Evolutionary conservation across 2,888 invertebrate genomes (phyloP).

Genomic region (Thyatira batis): DNA sequence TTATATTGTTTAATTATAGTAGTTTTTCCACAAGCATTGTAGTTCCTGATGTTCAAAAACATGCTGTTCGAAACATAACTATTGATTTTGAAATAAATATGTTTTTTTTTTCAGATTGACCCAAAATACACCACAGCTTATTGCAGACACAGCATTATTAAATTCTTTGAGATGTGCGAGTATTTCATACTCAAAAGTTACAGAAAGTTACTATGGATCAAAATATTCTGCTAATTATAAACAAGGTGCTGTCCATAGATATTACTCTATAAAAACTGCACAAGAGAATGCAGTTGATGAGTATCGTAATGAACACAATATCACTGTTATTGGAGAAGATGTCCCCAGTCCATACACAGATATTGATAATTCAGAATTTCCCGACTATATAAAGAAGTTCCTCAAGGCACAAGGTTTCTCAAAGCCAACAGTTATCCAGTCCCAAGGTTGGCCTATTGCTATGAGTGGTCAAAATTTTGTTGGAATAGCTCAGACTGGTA

Average conservation of each 20-base stretch:
- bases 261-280: constrained; percentile 55
- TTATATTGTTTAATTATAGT: no score
- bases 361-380: constrained; percentile 89
- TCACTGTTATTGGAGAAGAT: constrained; percentile 87
- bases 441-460: constrained; percentile 92
- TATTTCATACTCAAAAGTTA: constrained; percentile 32
- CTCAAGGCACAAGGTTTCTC: constrained; percentile 84
- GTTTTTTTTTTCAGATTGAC: constrained; percentile 45
- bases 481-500: constrained; percentile 92
- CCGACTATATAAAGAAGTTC: constrained; percentile 86
- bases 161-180: constrained; percentile 28
- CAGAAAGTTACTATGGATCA: constrained; percentile 18
- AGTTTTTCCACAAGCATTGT: no score
- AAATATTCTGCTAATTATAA: constrained; percentile 19
- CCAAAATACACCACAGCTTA: constrained; percentile 35
- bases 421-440: constrained; percentile 91
- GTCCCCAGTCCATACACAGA: constrained; percentile 88
- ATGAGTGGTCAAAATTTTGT: constrained; percentile 91
- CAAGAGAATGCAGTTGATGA: constrained; percentile 80
- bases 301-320: constrained; percentile 85
- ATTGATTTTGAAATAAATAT: background rate
- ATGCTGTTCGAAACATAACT: no score
- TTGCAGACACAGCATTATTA: constrained; percentile 24
- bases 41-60: no score
- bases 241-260: constrained; percentile 26